phyloP scores from a whole-genome alignment of 2,888 invertebrate genomes.

The Chymomyza procnemis region DNA sequence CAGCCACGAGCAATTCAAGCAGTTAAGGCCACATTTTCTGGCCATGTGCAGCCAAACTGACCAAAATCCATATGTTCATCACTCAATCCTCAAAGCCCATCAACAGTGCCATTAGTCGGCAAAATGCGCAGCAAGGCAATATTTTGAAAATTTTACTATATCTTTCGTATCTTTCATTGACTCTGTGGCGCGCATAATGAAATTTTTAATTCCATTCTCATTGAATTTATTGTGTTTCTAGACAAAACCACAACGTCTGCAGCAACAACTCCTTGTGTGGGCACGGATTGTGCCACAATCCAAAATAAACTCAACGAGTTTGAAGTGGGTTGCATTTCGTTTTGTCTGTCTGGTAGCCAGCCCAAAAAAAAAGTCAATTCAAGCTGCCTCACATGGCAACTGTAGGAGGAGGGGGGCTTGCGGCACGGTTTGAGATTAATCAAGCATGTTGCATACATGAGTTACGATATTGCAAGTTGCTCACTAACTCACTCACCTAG shows the following conservation, averaged over 20 bases:
- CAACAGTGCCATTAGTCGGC: constrained; percentile 46
- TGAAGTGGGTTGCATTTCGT: constrained; percentile 5
- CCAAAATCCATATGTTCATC: constrained; percentile 38
- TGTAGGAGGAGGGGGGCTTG: neutral
- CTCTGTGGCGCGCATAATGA: constrained; percentile 65
- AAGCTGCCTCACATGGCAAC: constrained; percentile 43
- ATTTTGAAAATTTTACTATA: neutral
- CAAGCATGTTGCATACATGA: constrained; percentile 48
- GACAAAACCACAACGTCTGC: constrained; percentile 13
- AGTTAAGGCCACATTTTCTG: neutral
- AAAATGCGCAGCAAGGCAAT: neutral
- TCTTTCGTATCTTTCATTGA: constrained; percentile 62
- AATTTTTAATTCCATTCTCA: constrained; percentile 74
- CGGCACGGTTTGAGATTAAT: constrained; percentile 60
- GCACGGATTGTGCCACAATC: constrained; percentile 43
- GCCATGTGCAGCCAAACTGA: constrained; percentile 29
- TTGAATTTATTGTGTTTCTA: constrained; percentile 74
- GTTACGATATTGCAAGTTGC: constrained; percentile 44
- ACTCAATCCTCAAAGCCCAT: constrained; percentile 63
- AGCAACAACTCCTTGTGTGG: constrained; percentile 59
- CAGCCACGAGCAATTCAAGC: neutral
- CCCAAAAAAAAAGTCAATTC: constrained; percentile 37
- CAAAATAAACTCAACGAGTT: constrained; percentile 56
- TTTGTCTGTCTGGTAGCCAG: constrained; percentile 3
- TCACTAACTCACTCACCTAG: constrained; percentile 63